Evolutionary conservation across 2,113 vertebrate species (phyloP), one percentile per base, ranked within the genome.

Genomic region (Holacanthus passer): DNA sequence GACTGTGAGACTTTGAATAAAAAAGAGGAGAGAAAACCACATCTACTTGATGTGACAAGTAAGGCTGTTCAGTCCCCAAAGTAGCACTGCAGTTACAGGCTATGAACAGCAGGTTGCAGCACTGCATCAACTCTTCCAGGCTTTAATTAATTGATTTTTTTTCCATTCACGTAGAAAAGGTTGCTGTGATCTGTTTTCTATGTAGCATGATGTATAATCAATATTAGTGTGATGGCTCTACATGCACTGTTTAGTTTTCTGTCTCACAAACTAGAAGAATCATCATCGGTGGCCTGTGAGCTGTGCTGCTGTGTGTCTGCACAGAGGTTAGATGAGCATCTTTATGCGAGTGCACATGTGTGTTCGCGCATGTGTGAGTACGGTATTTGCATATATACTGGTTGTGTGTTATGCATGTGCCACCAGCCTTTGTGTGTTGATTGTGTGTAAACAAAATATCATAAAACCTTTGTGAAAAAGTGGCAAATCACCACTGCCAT

Each of bases 51-150:
- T 85, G 58, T 52, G 64, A 66, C 32, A 47, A 71, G 20, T 9
- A 58, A 32, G 22, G 53, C n/a, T 24, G 4, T 20, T 53, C 2
- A 27, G 73, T 56, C 41, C 50, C 20, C 14, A 1, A 41, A 27
- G 64, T 22, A 37, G 5, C 8, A 53, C 0, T 73, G 89, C 88
- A 90, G 60, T 91, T 85, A 12, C 86, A 59, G 29, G 10, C 2
- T 43, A 1, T n/a, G 47, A 74, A 76, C 94, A 93, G 92, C 85
- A 92, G 94, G 90, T 68, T 17, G 92, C 93, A 94, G 91, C 86
- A 87, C 87, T 73, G 66, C 77, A 66, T 72, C 48, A 70, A 76
- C 31, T 81, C 82, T 39, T 35, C 16, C 47, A 8, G 14, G 24
- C 8, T 74, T 88, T 86, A 82, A 91, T 91, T 79, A 79, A 89